These are phyloP conservation scores for Parnassius orleans DNA, from an alignment of 2,888 invertebrate genomes.

Conservation along the genomic window DNA sequence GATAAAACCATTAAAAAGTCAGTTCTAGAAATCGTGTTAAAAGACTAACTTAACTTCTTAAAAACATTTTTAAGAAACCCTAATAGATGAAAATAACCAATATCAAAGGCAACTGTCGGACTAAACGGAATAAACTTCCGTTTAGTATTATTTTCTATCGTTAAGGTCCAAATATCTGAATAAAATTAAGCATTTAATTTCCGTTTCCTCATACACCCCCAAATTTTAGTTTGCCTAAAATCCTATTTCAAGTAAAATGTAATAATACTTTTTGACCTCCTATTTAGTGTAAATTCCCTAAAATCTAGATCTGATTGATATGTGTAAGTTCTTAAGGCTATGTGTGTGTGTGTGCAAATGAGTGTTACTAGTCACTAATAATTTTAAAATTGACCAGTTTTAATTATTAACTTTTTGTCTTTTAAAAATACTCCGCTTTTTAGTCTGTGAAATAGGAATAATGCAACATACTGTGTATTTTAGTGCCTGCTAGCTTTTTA, in stretches of 20 bases:
- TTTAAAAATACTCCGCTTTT: not conserved
- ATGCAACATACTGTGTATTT: conserved; percentile 24
- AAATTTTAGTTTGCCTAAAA: not conserved
- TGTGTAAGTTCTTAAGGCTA: not conserved
- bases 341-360: not conserved
- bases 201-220: not conserved
- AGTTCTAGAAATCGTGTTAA: too few relatives aligned
- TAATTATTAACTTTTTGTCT: not conserved
- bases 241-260: not conserved
- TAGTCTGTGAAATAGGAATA: not conserved
- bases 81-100: too few relatives aligned
- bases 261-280: not conserved
- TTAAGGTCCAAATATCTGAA: too few relatives aligned
- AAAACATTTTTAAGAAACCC: too few relatives aligned
- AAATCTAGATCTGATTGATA: conserved; percentile 7
- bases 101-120: too few relatives aligned
- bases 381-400: conserved; percentile 6
- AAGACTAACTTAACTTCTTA: too few relatives aligned
- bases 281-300: conserved; percentile 5
- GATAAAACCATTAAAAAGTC: conserved; percentile 2
- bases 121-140: too few relatives aligned
- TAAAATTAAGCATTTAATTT: not conserved
- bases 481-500: conserved; percentile 27
- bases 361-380: conserved; percentile 1
- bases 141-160: too few relatives aligned